phyloP scores from a whole-genome alignment of 2,888 invertebrate species.

The Ophion obscuratus region DNA sequence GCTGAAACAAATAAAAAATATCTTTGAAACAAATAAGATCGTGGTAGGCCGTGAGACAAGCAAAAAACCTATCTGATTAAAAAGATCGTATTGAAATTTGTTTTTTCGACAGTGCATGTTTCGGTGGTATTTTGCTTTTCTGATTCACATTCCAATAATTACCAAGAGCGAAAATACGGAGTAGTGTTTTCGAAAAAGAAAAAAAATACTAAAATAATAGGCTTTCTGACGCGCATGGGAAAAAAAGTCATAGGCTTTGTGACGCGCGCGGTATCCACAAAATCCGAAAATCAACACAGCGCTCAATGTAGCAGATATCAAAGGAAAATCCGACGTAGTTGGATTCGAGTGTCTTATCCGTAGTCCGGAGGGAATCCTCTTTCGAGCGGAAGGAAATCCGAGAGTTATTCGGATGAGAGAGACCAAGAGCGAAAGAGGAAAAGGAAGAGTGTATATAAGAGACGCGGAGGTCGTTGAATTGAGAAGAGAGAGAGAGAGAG shows the following conservation, averaged over 20 bases:
- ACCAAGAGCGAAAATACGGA: background rate
- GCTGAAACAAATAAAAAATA: too few species aligned
- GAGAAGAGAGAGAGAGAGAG: background rate
- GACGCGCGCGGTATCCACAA: background rate
- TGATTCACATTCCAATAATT: background rate
- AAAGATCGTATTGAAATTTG: too few species aligned
- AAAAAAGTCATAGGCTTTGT: background rate
- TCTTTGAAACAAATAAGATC: too few species aligned
- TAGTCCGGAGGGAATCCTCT: slow-evolving; percentile 47
- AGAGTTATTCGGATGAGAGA: slow-evolving; percentile 53
- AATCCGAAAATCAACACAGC: slow-evolving; percentile 11
- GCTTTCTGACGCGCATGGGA: background rate
- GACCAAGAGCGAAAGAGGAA: background rate
- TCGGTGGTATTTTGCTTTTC: background rate
- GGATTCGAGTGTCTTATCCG: slow-evolving; percentile 40
- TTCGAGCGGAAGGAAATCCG: slow-evolving; percentile 58
- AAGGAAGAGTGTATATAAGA: background rate
- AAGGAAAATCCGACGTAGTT: slow-evolving; percentile 45
- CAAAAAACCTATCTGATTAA: too few species aligned
- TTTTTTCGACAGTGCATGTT: too few species aligned
- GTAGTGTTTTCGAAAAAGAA: too few species aligned
- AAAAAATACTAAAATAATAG: too few species aligned
- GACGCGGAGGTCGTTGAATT: background rate
- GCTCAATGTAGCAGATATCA: slow-evolving; percentile 51
- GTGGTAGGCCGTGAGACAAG: too few species aligned